These are phyloP conservation scores for Dendroctonus ponderosae DNA, from an alignment of 1,140 invertebrate genomes.

Conservation along the genomic window DNA sequence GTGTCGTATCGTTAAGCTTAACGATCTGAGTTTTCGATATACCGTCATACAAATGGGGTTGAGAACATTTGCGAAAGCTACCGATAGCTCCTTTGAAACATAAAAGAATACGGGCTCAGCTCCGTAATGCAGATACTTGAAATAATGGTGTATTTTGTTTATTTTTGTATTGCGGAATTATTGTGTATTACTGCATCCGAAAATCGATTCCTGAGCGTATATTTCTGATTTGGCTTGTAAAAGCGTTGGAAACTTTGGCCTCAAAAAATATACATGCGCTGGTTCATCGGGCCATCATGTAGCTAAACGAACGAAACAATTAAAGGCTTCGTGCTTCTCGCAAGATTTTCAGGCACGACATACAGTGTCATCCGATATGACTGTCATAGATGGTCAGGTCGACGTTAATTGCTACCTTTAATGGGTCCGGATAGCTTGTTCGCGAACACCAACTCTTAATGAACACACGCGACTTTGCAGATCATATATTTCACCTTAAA, in stretches of 20 bases:
- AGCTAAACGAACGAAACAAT: conserved; percentile 11
- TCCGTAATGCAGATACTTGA: conserved; percentile 13
- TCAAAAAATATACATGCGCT: too few species aligned
- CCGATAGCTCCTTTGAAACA: conserved; percentile 10
- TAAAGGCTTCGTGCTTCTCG: conserved; percentile 19
- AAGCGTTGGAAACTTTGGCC: too few species aligned
- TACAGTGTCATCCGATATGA: conserved; percentile 28
- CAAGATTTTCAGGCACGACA: conserved; percentile 17
- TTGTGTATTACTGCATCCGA: too few species aligned
- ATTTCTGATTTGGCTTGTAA: too few species aligned
- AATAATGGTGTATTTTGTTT: conserved; percentile 15
- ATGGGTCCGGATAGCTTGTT: conserved; percentile 16
- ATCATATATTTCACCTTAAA: conserved; percentile 9
- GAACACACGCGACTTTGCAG: conserved; percentile 15
- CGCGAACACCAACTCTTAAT: conserved; percentile 26
- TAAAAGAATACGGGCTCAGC: conserved; percentile 16
- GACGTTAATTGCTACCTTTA: conserved; percentile 20
- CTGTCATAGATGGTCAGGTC: conserved; percentile 24
- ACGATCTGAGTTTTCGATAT: conserved; percentile 20
- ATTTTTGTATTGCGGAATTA: background rate
- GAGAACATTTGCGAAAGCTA: conserved; percentile 14
- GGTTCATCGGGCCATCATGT: background rate
- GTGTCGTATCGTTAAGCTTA: conserved; percentile 23
- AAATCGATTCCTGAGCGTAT: too few species aligned
- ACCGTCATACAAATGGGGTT: conserved; percentile 22